These are phyloP conservation scores for Spinus olivaceus DNA, from an alignment of 2,797 vertebrate species.

Conservation along the genomic window DNA sequence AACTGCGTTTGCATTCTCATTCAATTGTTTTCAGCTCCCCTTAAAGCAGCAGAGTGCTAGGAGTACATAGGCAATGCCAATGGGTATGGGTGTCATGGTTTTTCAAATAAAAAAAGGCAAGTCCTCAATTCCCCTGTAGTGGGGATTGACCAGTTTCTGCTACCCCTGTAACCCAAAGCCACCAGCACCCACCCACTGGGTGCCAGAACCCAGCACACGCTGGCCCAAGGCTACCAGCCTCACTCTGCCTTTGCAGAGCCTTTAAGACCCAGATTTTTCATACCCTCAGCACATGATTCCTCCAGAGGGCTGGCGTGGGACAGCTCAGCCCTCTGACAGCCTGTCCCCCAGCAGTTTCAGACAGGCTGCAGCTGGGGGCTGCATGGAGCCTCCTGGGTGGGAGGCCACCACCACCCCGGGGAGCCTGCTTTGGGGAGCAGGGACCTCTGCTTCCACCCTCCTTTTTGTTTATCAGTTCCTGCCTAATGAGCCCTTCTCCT, in stretches of 20 bases:
- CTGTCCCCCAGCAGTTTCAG: neutral
- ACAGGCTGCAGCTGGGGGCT: constrained; percentile 44
- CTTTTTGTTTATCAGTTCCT: constrained; percentile 42
- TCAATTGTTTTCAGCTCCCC: neutral
- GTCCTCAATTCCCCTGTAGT: neutral
- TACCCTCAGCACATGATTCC: fast-evolving
- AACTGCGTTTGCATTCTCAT: neutral
- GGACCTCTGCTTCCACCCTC: constrained; percentile 8
- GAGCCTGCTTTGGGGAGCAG: neutral
- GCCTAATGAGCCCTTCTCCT: constrained; percentile 30
- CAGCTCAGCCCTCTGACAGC: constrained; percentile 6
- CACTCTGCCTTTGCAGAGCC: neutral
- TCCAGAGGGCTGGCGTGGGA: neutral
- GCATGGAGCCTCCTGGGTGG: neutral
- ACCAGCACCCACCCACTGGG: neutral
- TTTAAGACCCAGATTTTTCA: neutral
- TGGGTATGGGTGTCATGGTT: fast-evolving
- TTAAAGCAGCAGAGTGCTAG: neutral
- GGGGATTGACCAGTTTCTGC: neutral
- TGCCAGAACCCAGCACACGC: neutral
- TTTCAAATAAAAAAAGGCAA: too few species aligned
- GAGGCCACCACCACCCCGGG: neutral
- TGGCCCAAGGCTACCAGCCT: neutral
- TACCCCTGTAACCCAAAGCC: neutral
- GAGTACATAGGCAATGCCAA: fast-evolving